Evolutionary conservation across 2,113 vertebrate genomes (phyloP), one percentile per base, ranked within the genome.

Genomic region (Delphinus delphis): DNA sequence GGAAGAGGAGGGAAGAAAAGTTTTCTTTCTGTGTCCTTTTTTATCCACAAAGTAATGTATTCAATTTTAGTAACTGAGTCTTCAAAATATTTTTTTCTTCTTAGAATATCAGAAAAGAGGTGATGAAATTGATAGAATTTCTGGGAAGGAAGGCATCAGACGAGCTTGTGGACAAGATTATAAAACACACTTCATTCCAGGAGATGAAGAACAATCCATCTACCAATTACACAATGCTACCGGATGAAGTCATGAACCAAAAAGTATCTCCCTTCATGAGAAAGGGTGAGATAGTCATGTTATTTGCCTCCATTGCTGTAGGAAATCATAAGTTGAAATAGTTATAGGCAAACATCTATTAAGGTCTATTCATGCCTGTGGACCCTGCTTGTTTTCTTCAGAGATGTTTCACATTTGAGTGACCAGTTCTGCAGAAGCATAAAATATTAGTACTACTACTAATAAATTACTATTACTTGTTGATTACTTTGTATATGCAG

Each of bases 121-220:
- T 98, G n/a, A 20, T 76, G 31, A 98, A 98, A 87, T 15, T 99
- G 68, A 84, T 96, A 8, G 50, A 93, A 12, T 98, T 99, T 89
- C 84, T 99, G 33, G 98, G 96, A n/a, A 98, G 79, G 68, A 80
- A 97, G 47, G 36, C 97, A 31, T 94, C 98, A 9, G 70, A 97
- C 13, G 95, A 96, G 5, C 92, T 94, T 21, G 10, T 98, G 47
- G 91, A 98, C 28, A 98, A 95, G 33, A 98, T 98, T 71, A n/a
- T 97, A 53, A 60, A 93, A 2, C 97, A 98, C 21, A 98, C 97
- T 18, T 97, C 97, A 31, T 98, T 98, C 33, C 47, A 98, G n/a
- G 96, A 98, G 53, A 98, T 98, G 98, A 98, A 98, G 87, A 71
- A 98, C 14, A 98, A 98, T 26, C 97, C 98, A 17, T 80, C 62